Evolutionary conservation across 2,888 invertebrate species (phyloP), one percentile per base, ranked within the genome.

Genomic region (Mantis religiosa): DNA sequence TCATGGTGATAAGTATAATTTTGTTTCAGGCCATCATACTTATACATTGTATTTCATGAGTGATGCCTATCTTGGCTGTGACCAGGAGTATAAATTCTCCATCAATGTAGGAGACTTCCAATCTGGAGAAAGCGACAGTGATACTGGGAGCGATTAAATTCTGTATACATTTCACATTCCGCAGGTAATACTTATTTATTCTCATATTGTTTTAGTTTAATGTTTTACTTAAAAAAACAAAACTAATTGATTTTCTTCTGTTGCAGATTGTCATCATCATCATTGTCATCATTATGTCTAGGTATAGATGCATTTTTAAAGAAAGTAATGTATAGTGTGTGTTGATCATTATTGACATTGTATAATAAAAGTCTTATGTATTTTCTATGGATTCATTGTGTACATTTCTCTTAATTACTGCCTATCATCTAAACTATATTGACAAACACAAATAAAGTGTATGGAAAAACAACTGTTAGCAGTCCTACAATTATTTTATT

Each of bases 31-130:
- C 9, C 96, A 97, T 47, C 98, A 98, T 93, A 96, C 97, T 25
- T 99, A 99, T 93, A 98, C 98, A 0, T 94, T 99, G 88, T 99
- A 98, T 94, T 99, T 98, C 94, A 99, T 99, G 99, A 99, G 98
- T 92, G 99, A 99, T 93, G 97, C 99, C 0, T 99, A 99, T 93
- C 96, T 99, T 92, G 99, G 99, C 14, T 99, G 99, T 92, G 99
- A 99, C 95, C 99, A 99, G 93, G 99, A 99, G 94, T 99, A 99
- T 94, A 97, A 97, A 93, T 98, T 99, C 93, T 95, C 95, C 0
- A 96, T 98, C 25, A 96, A 96, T 91, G 97, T 98, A 9, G 96
- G 95, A 0, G 97, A 97, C 92, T 96, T 95, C 91, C 95, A 96
- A 91, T 96, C 96, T 28, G 92, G 91, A 34, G 92, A 91, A 83